Conservation (phyloP, 1,140 invertebrate genomes). For the Drosophila pseudoobscura region DNA sequence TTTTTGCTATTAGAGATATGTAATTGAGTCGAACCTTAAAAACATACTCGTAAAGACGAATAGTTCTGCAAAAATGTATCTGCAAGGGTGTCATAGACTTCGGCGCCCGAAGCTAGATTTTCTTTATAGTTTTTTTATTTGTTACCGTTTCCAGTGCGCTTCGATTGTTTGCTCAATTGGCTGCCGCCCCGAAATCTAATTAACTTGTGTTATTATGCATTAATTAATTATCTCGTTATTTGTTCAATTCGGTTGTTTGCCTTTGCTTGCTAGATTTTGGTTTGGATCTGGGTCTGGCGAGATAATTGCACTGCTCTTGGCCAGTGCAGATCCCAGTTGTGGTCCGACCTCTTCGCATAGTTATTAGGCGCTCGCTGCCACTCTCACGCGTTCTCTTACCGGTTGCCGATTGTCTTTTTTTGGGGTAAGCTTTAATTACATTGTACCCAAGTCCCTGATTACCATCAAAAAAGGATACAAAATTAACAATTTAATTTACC, state of each 20-base stretch:
- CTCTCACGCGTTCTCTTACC: no score
- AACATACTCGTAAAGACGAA: no score
- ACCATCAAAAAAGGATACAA: no score
- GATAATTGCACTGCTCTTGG: slow-evolving; percentile 22
- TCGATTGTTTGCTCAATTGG: slow-evolving; percentile 39
- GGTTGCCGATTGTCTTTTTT: no score
- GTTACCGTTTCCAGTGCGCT: slow-evolving; percentile 38
- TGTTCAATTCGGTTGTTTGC: slow-evolving; percentile 54
- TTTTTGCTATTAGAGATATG: no score
- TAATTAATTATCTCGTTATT: slow-evolving; percentile 49
- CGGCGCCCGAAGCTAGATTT: background rate
- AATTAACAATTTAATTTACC: no score
- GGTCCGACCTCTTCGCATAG: background rate
- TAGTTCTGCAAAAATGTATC: no score
- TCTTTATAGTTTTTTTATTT: slow-evolving; percentile 7
- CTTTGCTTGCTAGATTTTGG: slow-evolving; percentile 18
- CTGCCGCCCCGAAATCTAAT: slow-evolving; percentile 21
- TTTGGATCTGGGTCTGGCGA: slow-evolving; percentile 1
- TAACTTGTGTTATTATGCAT: slow-evolving; percentile 40
- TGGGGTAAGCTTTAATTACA: no score
- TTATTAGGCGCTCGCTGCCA: no score
- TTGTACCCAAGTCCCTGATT: no score
- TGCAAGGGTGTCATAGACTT: no score
- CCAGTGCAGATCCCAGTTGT: slow-evolving; percentile 13
- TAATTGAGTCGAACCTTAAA: no score